These are phyloP conservation scores for Danaus melanippus DNA, from an alignment of 1,140 invertebrate species.

Conservation along the genomic window DNA sequence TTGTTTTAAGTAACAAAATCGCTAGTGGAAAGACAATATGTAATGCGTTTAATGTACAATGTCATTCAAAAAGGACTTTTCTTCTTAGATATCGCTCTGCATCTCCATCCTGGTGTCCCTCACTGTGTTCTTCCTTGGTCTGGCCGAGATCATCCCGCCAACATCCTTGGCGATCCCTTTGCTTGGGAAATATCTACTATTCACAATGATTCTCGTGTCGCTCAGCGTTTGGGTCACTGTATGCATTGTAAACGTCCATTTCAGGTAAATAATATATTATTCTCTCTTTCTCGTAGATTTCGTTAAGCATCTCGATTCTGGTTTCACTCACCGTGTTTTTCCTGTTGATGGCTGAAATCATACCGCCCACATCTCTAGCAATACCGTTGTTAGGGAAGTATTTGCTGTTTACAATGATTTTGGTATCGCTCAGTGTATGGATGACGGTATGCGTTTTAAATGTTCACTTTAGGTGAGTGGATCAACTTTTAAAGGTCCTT, in stretches of 20 bases:
- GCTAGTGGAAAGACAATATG: slow-evolving; percentile 39
- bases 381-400: slow-evolving; percentile 98
- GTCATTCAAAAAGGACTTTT: slow-evolving; percentile 63
- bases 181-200: slow-evolving; percentile 95
- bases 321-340: slow-evolving; percentile 99
- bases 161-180: slow-evolving; percentile 96
- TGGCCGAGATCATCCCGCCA: slow-evolving; percentile 98
- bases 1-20: not conserved
- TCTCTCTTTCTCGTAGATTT: slow-evolving; percentile 75
- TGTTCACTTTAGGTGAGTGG: slow-evolving; percentile 94
- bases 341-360: slow-evolving; percentile 96
- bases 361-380: slow-evolving; percentile 96
- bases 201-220: slow-evolving; percentile 98
- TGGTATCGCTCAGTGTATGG: slow-evolving; percentile 96
- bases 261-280: slow-evolving; percentile 80
- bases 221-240: slow-evolving; percentile 97
- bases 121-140: slow-evolving; percentile 97
- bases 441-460: slow-evolving; percentile 98
- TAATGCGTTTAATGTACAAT: slow-evolving; percentile 14
- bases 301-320: slow-evolving; percentile 97
- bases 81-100: slow-evolving; percentile 85
- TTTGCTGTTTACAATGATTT: slow-evolving; percentile 96
- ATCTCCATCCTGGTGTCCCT: slow-evolving; percentile 98
- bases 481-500: not conserved
- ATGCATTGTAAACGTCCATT: slow-evolving; percentile 96